phyloP scores from a whole-genome alignment of 2,797 vertebrate genomes.

The Thripadectes ignobilis region DNA sequence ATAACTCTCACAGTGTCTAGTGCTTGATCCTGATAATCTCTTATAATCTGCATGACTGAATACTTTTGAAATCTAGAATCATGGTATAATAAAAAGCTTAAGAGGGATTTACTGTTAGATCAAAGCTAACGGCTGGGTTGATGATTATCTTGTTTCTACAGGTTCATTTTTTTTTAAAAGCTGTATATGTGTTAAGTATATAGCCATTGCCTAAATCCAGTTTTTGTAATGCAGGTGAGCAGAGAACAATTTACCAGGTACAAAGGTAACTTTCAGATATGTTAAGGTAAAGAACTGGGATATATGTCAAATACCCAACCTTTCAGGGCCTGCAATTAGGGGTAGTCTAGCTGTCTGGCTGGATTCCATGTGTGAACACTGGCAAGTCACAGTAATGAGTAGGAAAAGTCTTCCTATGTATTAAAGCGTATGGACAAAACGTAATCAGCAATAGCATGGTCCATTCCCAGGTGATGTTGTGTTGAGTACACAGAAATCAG shows the following conservation, averaged over 20 bases:
- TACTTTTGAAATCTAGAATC: background rate
- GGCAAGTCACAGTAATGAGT: background rate
- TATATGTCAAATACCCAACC: background rate
- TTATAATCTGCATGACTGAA: background rate
- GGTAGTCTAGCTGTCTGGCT: background rate
- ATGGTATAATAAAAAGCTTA: background rate
- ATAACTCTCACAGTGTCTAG: background rate
- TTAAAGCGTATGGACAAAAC: background rate
- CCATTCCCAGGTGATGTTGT: background rate
- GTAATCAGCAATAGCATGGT: background rate
- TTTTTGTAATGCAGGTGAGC: background rate
- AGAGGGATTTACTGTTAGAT: background rate
- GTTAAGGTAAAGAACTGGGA: background rate
- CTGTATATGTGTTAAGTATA: background rate
- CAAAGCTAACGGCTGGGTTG: background rate
- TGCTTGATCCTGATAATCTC: background rate
- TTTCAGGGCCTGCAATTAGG: background rate
- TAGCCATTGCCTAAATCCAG: background rate
- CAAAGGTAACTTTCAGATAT: background rate
- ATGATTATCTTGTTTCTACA: background rate
- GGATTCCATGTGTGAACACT: background rate
- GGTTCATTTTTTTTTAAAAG: background rate
- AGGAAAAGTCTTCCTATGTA: background rate
- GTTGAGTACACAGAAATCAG: background rate
- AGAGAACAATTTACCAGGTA: background rate